Evolutionary conservation across 2,113 vertebrate genomes (phyloP).

Genomic region (Fregata magnificens): DNA sequence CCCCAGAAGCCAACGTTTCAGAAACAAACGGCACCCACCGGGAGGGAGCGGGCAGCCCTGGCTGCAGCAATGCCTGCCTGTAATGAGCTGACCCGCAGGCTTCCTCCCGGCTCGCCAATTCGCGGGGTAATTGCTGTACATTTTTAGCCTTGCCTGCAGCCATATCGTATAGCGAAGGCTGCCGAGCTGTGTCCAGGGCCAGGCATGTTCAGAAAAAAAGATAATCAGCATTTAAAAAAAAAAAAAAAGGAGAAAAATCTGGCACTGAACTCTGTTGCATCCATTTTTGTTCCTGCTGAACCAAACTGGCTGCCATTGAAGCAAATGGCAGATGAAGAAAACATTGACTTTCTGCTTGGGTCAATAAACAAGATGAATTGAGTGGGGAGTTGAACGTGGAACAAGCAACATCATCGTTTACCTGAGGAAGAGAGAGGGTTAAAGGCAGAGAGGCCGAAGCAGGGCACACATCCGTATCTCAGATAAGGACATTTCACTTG

Average conservation of each 20-base stretch:
- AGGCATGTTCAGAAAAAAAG: background rate
- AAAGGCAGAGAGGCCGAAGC: slow-evolving; percentile 1
- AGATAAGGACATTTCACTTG: accelerated
- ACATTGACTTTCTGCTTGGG: slow-evolving; percentile 72
- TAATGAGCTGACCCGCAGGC: slow-evolving; percentile 5
- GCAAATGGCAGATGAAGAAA: slow-evolving; percentile 70
- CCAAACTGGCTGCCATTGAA: slow-evolving; percentile 36
- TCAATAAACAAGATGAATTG: slow-evolving; percentile 75
- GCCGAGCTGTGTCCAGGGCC: background rate
- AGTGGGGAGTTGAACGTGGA: slow-evolving; percentile 28
- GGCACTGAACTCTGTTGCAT: background rate
- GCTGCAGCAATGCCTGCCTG: background rate
- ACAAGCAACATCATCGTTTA: slow-evolving; percentile 55
- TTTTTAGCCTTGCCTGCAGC: slow-evolving; percentile 54
- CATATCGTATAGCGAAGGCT: background rate
- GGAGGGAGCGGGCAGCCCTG: background rate
- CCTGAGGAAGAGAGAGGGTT: slow-evolving; percentile 40
- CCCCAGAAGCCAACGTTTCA: background rate
- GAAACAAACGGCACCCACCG: background rate
- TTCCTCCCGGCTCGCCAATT: background rate
- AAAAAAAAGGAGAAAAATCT: background rate
- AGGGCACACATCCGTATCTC: accelerated
- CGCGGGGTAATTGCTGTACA: background rate
- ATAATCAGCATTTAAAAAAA: background rate
- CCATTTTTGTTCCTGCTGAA: background rate